These are phyloP conservation scores for Caranx ignobilis DNA, from an alignment of 2,113 vertebrate genomes.

Conservation along the genomic window DNA sequence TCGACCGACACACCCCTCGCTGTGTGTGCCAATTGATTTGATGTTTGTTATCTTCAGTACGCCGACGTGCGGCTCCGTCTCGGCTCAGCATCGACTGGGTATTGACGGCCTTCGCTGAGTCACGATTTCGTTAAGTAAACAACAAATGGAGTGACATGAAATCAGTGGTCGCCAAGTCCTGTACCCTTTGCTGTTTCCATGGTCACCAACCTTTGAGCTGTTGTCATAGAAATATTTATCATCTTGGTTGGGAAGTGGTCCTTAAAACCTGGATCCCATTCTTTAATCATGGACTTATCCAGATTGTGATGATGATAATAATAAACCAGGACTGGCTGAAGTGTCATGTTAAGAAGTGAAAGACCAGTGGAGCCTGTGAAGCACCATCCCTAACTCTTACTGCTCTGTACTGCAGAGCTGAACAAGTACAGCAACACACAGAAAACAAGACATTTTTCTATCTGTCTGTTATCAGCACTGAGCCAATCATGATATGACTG, in stretches of 20 bases:
- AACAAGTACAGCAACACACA: too few relatives aligned
- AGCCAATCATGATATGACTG: too few relatives aligned
- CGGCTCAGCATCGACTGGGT: slow-evolving; percentile 1
- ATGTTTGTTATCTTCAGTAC: slow-evolving; percentile 14
- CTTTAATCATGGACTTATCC: too few relatives aligned
- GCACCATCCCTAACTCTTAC: too few relatives aligned
- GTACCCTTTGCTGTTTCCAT: not conserved
- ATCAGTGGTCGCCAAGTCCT: not conserved
- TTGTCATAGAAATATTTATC: not conserved
- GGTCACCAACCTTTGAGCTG: not conserved
- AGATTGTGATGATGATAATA: too few relatives aligned
- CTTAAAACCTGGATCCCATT: too few relatives aligned
- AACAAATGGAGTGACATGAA: not conserved
- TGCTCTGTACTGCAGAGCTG: too few relatives aligned
- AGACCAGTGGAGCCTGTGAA: too few relatives aligned
- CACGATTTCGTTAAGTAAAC: not conserved
- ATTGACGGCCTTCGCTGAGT: not conserved
- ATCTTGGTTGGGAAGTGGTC: not conserved
- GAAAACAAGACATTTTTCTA: too few relatives aligned
- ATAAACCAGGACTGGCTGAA: too few relatives aligned
- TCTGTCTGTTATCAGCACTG: too few relatives aligned
- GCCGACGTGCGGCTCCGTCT: not conserved
- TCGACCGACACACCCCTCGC: slow-evolving; percentile 9
- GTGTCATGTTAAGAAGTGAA: too few relatives aligned
- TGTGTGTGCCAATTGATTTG: not conserved